Evolutionary conservation across 2,113 vertebrate species (phyloP).

Genomic region (Rousettus leschenaultii): DNA sequence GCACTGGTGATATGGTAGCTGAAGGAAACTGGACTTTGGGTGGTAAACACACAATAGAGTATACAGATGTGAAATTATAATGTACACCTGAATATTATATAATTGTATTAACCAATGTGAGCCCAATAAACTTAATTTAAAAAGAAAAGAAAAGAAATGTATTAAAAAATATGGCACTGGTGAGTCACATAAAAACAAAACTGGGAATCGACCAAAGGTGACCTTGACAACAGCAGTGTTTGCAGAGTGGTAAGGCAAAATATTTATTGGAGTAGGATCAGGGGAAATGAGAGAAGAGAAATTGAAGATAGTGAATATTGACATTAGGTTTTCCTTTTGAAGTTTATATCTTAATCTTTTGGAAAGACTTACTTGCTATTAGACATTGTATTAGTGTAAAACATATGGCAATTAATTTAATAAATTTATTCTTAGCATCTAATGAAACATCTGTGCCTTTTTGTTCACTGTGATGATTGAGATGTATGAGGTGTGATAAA

Average conservation of each 20-base stretch:
- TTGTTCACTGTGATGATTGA: conserved; percentile 77
- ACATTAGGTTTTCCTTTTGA: not conserved
- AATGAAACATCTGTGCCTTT: conserved; percentile 79
- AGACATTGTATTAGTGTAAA: conserved; percentile 58
- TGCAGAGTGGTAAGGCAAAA: not conserved
- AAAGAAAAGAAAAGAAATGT: too few relatives aligned
- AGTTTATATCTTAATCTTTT: conserved; percentile 40
- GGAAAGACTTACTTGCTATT: conserved; percentile 57
- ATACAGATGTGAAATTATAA: too few relatives aligned
- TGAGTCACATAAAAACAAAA: not conserved
- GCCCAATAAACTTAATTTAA: too few relatives aligned
- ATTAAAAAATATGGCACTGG: not conserved
- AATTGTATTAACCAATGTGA: too few relatives aligned
- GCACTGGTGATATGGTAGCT: not conserved
- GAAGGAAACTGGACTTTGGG: too few relatives aligned
- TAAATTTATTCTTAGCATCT: conserved; percentile 68
- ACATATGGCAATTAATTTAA: conserved; percentile 69
- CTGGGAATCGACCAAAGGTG: not conserved
- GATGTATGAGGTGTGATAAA: conserved; percentile 68
- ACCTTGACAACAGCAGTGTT: not conserved
- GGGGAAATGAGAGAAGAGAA: not conserved
- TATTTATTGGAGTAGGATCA: not conserved
- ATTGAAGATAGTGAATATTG: not conserved
- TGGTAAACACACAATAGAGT: too few relatives aligned
- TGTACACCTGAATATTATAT: too few relatives aligned